phyloP scores from a whole-genome alignment of 2,888 invertebrate species.

The Pollenia griseotomentosa region DNA sequence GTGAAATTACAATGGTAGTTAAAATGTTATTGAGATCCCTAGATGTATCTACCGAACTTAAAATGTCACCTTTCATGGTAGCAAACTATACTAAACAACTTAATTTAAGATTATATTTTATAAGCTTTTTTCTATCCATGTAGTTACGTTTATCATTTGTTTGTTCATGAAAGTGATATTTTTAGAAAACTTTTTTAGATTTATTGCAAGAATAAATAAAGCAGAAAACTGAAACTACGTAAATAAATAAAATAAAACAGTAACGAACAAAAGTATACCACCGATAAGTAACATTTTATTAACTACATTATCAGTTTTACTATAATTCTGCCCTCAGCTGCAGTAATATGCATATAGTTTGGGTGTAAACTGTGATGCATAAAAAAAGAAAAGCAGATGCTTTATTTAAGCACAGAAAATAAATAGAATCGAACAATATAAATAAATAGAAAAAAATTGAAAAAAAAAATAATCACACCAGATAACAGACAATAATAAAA shows the following conservation, averaged over 20 bases:
- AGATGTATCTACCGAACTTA: not conserved
- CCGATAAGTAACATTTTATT: too few species aligned
- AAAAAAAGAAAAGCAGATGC: constrained; percentile 30
- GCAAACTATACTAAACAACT: not conserved
- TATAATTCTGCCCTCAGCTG: not conserved
- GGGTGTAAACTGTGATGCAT: not conserved
- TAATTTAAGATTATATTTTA: constrained; percentile 20
- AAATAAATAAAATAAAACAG: not conserved
- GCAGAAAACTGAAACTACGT: not conserved
- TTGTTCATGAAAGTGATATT: constrained; percentile 18
- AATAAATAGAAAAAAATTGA: constrained; percentile 1
- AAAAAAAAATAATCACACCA: constrained; percentile 8
- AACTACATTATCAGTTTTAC: not conserved
- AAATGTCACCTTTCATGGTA: not conserved
- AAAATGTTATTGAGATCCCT: too few species aligned
- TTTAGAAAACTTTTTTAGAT: constrained; percentile 10
- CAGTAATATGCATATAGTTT: not conserved
- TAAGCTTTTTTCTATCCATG: not conserved
- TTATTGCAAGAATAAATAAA: constrained; percentile 12
- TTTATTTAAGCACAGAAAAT: constrained; percentile 21
- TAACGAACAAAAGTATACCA: not conserved
- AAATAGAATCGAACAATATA: not conserved
- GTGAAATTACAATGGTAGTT: too few species aligned
- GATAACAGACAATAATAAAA: constrained; percentile 43
- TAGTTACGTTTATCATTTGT: not conserved